phyloP scores from a whole-genome alignment of 2,888 invertebrate species.

The Nebria salina region DNA sequence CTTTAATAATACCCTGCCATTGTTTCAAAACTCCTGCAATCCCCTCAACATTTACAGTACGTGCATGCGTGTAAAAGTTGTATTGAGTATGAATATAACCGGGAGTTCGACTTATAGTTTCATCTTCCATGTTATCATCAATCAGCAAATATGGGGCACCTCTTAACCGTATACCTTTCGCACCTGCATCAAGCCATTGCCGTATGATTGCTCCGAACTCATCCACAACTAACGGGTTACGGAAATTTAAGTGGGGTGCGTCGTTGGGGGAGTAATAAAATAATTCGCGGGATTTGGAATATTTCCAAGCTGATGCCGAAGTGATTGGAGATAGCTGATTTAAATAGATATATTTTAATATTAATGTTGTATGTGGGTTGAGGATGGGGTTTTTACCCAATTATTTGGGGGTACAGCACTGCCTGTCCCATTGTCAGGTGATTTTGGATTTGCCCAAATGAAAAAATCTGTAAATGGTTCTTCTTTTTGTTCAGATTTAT shows the following conservation, averaged over 20 bases:
- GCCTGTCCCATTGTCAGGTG: conserved; percentile 57
- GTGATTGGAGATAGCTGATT: conserved; percentile 60
- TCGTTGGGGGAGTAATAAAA: conserved; percentile 84
- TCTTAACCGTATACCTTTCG: conserved; percentile 81
- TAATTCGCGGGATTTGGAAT: conserved; percentile 69
- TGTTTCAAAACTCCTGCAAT: conserved; percentile 69
- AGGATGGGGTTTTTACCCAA: conserved; percentile 69
- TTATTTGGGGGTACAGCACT: conserved; percentile 70
- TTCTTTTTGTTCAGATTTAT: conserved; percentile 68
- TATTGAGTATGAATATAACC: conserved; percentile 66
- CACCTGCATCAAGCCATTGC: conserved; percentile 79
- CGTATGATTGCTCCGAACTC: conserved; percentile 74
- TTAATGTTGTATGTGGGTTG: not conserved
- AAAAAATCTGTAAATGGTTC: conserved; percentile 77
- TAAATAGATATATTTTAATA: conserved; percentile 31
- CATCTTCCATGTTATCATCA: conserved; percentile 66
- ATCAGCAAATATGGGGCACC: conserved; percentile 75
- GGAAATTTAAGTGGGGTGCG: conserved; percentile 85
- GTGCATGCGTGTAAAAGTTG: conserved; percentile 71
- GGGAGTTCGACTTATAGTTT: conserved; percentile 60
- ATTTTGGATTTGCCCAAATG: conserved; percentile 73
- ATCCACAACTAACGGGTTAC: conserved; percentile 71
- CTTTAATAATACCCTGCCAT: conserved; percentile 72
- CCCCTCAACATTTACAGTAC: conserved; percentile 72
- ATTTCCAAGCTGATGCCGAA: conserved; percentile 73